Evolutionary conservation across 2,113 vertebrate species (phyloP), one percentile per base, ranked within the genome.

Genomic region (Corynorhinus townsendii): DNA sequence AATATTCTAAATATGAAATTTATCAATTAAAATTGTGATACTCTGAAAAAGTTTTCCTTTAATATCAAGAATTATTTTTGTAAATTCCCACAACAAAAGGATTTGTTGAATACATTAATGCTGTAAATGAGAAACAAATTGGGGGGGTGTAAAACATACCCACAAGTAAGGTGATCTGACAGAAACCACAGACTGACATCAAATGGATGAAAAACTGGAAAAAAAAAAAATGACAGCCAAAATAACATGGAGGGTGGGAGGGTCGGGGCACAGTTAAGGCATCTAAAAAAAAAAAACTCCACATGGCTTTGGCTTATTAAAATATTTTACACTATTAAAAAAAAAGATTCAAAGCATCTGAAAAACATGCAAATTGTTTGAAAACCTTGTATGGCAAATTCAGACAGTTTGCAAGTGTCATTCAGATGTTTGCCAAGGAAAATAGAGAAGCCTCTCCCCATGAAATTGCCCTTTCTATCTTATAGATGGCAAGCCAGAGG

Each of bases 221-320:
- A 90, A 88, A 35, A 38, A 85, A 95, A 92, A 96, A 92, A 40
- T 26, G 49, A 93, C 26, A 92, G 87, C 76, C 49, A 93, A 80
- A 83, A 71, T 45, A 89, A 95, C 38, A 84, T 5, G 7, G 71
- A 22, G 20, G 40, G 33, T 62, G 15, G 73, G 68, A 47, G 47
- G 22, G 38, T 11, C 2, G 30, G 95, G 20, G 43, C 83, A 95
- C 97, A 98, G 89, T 98, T 98, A 98, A 98, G 98, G 98, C 98
- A 98, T 98, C 95, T 98, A 97, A 97, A 98, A 98, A 59, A 54
- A 49, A 17, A 98, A 97, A 98, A 98, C 95, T 94, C 95, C 97
- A 96, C 97, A 98, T 99, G 98, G 99, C 99, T 99, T 99, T 99
- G 98, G 98, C 98, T 98, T 99, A 97, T 98, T 98, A 98, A 98